Evolutionary conservation across 92 coral and sea anemone species (phyloP).

Genomic region (Parazoanthus darwini): DNA sequence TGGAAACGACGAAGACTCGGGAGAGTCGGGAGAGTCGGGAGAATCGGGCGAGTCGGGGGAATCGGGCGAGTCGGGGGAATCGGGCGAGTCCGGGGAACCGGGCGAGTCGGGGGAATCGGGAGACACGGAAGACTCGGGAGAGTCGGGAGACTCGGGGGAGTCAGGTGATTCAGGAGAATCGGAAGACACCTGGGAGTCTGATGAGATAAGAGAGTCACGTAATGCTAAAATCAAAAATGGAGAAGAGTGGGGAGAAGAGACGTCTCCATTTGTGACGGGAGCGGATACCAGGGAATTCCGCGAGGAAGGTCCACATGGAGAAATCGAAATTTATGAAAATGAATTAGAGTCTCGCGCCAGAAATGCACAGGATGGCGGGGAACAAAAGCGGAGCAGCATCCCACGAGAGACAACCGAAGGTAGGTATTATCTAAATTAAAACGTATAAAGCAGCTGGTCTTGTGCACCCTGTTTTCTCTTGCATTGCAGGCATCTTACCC

Average conservation of each 20-base stretch:
- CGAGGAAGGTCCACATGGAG: conserved; percentile 30
- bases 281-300: neutral
- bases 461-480: too few relatives aligned
- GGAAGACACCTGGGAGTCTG: conserved; percentile 38
- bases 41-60: conserved; percentile 58
- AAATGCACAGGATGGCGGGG: conserved; percentile 24
- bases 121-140: conserved; percentile 45
- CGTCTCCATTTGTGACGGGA: neutral
- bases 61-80: neutral
- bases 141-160: conserved; percentile 46
- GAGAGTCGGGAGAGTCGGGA: conserved; percentile 43
- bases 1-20: conserved; percentile 16
- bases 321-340: conserved; percentile 12
- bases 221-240: neutral
- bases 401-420: conserved; percentile 46
- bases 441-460: too few relatives aligned
- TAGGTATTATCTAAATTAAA: neutral
- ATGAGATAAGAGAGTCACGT: conserved; percentile 37
- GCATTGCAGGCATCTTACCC: too few relatives aligned
- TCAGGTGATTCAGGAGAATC: conserved; percentile 51
- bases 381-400: conserved; percentile 51
- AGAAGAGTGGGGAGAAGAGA: neutral
- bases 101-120: conserved; percentile 38
- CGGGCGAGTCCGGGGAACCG: conserved; percentile 19
- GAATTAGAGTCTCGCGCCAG: conserved; percentile 5